Evolutionary conservation across 2,113 vertebrate species (phyloP), one percentile per base, ranked within the genome.

Genomic region (Phrynosoma platyrhinos): DNA sequence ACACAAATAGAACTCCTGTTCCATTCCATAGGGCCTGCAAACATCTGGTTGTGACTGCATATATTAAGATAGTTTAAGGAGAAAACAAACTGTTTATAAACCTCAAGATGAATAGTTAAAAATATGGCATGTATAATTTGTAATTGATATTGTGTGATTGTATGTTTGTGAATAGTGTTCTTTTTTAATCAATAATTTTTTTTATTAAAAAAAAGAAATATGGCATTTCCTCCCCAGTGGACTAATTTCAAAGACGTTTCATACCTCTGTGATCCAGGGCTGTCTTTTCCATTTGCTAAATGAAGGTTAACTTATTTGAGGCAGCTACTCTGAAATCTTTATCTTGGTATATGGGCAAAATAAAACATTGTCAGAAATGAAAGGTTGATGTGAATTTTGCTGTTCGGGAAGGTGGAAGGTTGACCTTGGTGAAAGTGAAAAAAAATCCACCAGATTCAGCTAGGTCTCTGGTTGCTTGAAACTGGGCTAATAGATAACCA

Each of bases 281-380:
- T 47, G 3, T 52, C 79, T 88, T 91, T 83, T 90, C 71, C 6
- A 20, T 82, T 4, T 0, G 79, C 36, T 40, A 90, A 91, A 84
- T 79, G 14, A 74, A 91, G 13, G 4, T 89, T 83, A 77, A 20
- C 62, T 62, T 82, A 58, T 5, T 78, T 79, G 40, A 52, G 14
- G 9, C 42, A 36, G 23, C 30, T 62, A 5, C 83, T 84, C 55
- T 91, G 64, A 86, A 92, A 53, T 10, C 53, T 86, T 12, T 88
- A 92, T 92, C 81, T 92, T 62, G 58, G 8, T 0, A 12, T 52
- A 74, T 87, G 25, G 64, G 21, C 83, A 77, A 87, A 0, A 1
- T 21, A 75, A 72, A 78, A 55, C 47, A 27, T 7, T 58, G 79
- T 64, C 79, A 86, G 42, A 30, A 86, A 62, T 69, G 42, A 84